A percentile compares a stretch with the other conserved stretches of the same genome.
These are phyloP conservation scores for Heliangelus exortis DNA, from an alignment of 2,797 vertebrate genomes.

Conservation along the genomic window DNA sequence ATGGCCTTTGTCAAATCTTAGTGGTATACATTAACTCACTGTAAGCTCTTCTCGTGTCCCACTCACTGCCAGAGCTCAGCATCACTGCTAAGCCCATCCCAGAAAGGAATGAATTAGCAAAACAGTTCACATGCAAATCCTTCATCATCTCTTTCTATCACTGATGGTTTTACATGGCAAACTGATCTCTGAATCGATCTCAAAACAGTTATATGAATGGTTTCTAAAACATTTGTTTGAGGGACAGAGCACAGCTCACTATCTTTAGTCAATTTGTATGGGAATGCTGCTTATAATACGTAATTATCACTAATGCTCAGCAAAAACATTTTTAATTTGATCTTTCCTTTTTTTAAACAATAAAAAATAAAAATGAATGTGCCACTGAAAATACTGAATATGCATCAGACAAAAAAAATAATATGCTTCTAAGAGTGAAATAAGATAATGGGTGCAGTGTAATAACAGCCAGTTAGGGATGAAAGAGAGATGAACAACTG, in stretches of 20 bases:
- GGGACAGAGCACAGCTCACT: neutral
- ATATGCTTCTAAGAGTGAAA: neutral
- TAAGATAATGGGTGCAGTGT: rapidly evolving
- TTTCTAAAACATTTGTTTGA: neutral
- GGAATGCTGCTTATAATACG: neutral
- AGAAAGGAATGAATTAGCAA: neutral
- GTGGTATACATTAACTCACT: neutral
- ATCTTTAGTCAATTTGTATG: neutral
- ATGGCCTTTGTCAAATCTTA: neutral
- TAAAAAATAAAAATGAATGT: neutral
- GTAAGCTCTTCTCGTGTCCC: neutral
- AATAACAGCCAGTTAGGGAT: neutral
- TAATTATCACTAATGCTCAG: too few relatives aligned
- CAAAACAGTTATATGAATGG: neutral
- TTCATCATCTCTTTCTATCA: neutral
- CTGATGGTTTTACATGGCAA: neutral
- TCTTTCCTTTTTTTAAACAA: neutral
- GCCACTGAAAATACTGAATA: neutral
- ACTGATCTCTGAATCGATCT: neutral
- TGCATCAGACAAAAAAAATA: neutral
- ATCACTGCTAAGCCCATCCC: neutral
- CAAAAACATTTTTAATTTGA: neutral
- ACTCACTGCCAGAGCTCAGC: neutral
- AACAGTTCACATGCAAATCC: neutral
- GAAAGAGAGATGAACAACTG: neutral